Conservation (phyloP, 2,888 invertebrate species). For the Lepidocyrtinus sp. region DNA sequence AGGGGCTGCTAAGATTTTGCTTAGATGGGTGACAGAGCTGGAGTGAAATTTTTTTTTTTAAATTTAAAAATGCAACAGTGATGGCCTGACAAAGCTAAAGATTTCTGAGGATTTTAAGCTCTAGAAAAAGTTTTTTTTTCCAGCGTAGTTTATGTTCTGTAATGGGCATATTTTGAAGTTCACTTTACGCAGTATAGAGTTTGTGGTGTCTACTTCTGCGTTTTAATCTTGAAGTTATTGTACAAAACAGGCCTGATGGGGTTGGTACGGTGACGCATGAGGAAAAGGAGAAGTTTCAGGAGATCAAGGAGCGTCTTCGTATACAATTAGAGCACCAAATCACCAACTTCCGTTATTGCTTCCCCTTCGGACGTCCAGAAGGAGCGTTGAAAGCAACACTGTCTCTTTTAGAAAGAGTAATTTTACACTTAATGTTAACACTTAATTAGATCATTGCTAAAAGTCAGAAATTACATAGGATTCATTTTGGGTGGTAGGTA, state of each 20-base stretch:
- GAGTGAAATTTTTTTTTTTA: no score
- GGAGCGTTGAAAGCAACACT: conserved; percentile 97
- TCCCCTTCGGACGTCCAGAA: conserved; percentile 99
- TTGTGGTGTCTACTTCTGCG: conserved; percentile 37
- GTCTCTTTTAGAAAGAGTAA: conserved; percentile 90
- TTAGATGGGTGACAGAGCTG: no score
- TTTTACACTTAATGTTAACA: neutral
- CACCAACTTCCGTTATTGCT: conserved; percentile 98
- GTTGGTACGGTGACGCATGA: conserved; percentile 98
- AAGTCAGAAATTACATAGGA: neutral
- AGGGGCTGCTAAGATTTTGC: no score
- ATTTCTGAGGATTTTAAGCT: conserved; percentile 24
- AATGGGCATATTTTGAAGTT: conserved; percentile 63
- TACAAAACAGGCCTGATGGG: conserved; percentile 88
- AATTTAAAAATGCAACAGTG: conserved; percentile 34
- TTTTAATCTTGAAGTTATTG: conserved; percentile 31
- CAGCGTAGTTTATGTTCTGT: conserved; percentile 27
- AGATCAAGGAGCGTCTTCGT: conserved; percentile 95
- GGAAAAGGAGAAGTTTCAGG: conserved; percentile 98
- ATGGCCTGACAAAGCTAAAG: conserved; percentile 57
- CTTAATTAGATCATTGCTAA: neutral
- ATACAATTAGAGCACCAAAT: conserved; percentile 97
- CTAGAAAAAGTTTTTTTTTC: no score
- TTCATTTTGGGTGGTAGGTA: conserved; percentile 80
- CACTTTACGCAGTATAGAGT: neutral